Conservation (phyloP, 1,140 invertebrate species). For the Philaenus spumarius region DNA sequence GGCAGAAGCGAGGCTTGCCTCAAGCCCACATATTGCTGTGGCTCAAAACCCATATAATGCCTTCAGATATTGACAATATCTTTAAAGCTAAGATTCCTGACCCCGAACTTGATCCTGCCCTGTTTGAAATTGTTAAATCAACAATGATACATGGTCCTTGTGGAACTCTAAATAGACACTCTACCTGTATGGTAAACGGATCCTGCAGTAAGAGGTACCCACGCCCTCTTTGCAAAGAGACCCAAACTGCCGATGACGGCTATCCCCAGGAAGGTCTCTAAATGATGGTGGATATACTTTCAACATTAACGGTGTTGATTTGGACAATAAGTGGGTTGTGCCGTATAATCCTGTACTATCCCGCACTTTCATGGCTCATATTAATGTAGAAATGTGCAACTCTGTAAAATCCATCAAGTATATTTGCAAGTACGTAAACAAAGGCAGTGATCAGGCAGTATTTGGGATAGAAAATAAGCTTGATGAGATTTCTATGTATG, state of each 20-base stretch:
- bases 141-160: background rate
- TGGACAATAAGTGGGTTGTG: too few species aligned
- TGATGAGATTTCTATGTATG: constrained; percentile 32
- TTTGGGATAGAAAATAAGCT: constrained; percentile 27
- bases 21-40: too few species aligned
- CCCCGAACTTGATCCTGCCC: background rate
- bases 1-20: background rate
- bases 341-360: too few species aligned
- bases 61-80: background rate
- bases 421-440: constrained; percentile 41
- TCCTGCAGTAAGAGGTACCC: background rate
- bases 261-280: constrained; percentile 18
- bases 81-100: background rate
- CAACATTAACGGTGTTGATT: too few species aligned
- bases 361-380: constrained; percentile 26
- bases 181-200: background rate
- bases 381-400: constrained; percentile 39
- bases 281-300: too few species aligned
- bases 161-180: background rate
- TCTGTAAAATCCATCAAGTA: constrained; percentile 36
- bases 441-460: constrained; percentile 39
- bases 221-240: background rate
- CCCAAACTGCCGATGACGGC: background rate
- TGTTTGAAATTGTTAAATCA: background rate
- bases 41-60: background rate